Conservation (phyloP, 2,113 vertebrate species). For the Tachysurus fulvidraco region DNA sequence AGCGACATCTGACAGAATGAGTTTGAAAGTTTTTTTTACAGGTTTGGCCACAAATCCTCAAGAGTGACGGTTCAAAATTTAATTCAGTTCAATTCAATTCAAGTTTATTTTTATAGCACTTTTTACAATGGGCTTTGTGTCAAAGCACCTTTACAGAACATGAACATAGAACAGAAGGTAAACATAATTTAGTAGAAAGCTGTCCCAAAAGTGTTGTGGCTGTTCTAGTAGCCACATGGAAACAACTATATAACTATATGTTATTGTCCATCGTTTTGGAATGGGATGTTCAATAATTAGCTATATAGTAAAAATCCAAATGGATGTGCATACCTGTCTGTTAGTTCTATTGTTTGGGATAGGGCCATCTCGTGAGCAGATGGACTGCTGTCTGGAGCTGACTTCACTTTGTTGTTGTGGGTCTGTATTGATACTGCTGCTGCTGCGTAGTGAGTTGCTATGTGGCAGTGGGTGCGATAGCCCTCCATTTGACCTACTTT, state of each 20-base stretch:
- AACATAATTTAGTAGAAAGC: background rate
- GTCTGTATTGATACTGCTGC: slow-evolving; percentile 76
- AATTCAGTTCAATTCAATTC: no score
- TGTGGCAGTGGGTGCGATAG: slow-evolving; percentile 75
- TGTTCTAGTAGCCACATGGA: background rate
- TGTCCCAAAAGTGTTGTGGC: background rate
- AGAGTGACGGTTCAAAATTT: background rate
- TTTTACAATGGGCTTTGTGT: no score
- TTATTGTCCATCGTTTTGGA: background rate
- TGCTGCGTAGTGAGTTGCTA: slow-evolving; percentile 81
- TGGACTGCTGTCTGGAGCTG: slow-evolving; percentile 78
- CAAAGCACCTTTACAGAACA: no score
- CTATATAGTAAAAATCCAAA: background rate
- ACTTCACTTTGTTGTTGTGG: slow-evolving; percentile 64
- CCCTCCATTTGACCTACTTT: slow-evolving; percentile 68
- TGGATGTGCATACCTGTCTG: slow-evolving; percentile 60
- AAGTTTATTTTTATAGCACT: no score
- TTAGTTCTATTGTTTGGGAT: slow-evolving; percentile 77
- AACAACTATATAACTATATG: background rate
- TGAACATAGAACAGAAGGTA: no score
- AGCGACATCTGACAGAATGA: no score
- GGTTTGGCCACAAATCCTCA: background rate
- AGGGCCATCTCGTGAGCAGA: slow-evolving; percentile 78
- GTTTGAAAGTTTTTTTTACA: no score
- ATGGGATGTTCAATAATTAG: background rate